These are phyloP conservation scores for Henricia sp. DNA, from an alignment of 53 echinoderm and acorn worm genomes.

Conservation along the genomic window DNA sequence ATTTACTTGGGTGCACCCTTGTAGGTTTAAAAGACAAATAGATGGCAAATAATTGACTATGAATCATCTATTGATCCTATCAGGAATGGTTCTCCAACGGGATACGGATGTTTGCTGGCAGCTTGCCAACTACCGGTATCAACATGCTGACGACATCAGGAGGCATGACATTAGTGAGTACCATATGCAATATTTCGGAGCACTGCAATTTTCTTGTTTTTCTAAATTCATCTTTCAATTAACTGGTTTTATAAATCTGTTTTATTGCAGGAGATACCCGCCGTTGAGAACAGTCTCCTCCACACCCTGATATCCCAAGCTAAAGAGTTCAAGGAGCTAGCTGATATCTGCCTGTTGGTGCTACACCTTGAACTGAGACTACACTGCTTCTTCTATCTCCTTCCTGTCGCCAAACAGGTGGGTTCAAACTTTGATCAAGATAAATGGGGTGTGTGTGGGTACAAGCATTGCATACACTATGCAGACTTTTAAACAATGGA, in stretches of 20 bases:
- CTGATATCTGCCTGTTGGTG: constrained; percentile 91
- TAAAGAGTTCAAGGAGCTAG: constrained; percentile 90
- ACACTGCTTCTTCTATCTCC: constrained; percentile 93
- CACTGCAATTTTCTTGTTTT: too few relatives aligned
- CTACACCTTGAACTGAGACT: constrained; percentile 92
- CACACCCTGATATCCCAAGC: constrained; percentile 88
- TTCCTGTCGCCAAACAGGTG: constrained; percentile 92
- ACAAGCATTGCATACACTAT: background rate
- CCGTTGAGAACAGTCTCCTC: constrained; percentile 79
- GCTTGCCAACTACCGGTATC: constrained; percentile 84
- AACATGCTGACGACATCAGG: constrained; percentile 81
- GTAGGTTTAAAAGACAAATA: too few relatives aligned
- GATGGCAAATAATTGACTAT: too few relatives aligned
- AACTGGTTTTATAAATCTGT: too few relatives aligned
- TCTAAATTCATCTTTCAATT: too few relatives aligned
- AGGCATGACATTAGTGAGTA: constrained; percentile 74
- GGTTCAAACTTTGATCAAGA: background rate
- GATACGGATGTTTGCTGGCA: constrained; percentile 82
- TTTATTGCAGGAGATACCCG: constrained; percentile 86
- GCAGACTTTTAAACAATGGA: background rate
- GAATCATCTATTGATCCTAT: too few relatives aligned
- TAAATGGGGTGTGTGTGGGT: too few relatives aligned
- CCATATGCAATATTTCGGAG: too few relatives aligned
- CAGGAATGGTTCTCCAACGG: constrained; percentile 97
- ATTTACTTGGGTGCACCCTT: too few relatives aligned